Base-by-base conservation (phyloP, 2,797 vertebrate species). In the Eutrigla gurnardus region DNA sequence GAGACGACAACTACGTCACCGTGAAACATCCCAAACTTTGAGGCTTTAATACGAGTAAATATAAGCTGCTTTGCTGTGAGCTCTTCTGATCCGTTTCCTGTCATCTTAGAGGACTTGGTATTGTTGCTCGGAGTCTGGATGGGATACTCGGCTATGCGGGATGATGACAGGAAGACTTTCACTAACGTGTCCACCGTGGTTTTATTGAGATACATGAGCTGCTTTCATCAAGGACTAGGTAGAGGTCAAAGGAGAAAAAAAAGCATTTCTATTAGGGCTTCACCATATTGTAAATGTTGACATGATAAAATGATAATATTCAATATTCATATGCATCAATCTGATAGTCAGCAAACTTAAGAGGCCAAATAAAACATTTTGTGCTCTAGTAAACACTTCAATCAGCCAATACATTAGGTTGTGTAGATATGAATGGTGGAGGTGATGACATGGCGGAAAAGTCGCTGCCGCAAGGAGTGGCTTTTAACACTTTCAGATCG, bases 31-130 rank as follows among this genome's bases (percentile, higher is more conserved):
- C 69, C 42, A 37, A 64, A 73, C 79, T 55, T 55, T 15, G 0
- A 73, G 65, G 70, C 83, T 43, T 79, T 83, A 66, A 70, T 73
- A 39, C 18, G 10, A 68, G 65, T 55, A 35, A 65, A 66, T 40
- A 46, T 75, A 85, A 86, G 85, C 79, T 18, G 72, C 83, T 85
- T 83, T 68, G 71, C 70, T 42, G 50, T 5, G 1, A 46, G 36
- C 71, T 63, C 5, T 25, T 13, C 49, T 60, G 45, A 73, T 53
- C 32, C n/a, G 37, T 49, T 60, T 39, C 12, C 70, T 64, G 69
- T 83, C 79, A 49, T 79, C 72, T 82, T 40, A 53, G 37, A 65
- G 68, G 59, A 67, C 14, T 18, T 36, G 66, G 47, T 55, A 13
- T 15, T 76, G 64, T 58, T 76, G 7, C 54, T 73, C 55, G 35